phyloP scores from a whole-genome alignment of 2,888 invertebrate genomes.

The Spatulosminthurus flaviceps region DNA sequence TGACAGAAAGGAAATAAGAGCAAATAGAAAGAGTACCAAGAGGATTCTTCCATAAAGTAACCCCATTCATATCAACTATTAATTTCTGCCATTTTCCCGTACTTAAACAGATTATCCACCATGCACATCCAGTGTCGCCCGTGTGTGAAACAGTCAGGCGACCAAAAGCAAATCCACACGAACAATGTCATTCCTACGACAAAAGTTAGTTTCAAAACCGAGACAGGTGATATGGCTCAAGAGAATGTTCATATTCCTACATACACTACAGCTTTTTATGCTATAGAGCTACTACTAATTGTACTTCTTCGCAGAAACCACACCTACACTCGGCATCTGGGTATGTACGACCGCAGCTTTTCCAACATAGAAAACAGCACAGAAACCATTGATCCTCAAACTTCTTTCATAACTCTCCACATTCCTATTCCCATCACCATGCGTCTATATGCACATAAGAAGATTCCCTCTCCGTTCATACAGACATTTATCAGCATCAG shows the following conservation, averaged over 20 bases:
- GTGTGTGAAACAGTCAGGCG: conserved; percentile 11
- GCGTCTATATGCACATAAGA: neutral
- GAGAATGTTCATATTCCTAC: neutral
- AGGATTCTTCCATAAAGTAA: no score
- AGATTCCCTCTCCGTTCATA: neutral
- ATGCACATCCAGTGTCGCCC: neutral
- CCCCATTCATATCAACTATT: no score
- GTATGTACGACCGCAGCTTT: conserved; percentile 22
- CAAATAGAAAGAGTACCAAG: no score
- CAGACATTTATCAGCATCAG: conserved; percentile 11
- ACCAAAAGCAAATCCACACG: conserved; percentile 31
- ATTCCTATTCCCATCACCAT: neutral
- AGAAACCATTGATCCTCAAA: conserved; percentile 42
- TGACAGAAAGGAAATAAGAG: no score
- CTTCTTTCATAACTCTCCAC: neutral
- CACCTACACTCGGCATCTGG: conserved; percentile 30
- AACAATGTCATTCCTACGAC: conserved; percentile 27
- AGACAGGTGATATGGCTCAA: conserved; percentile 39
- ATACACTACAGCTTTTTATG: neutral
- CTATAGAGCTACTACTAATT: neutral
- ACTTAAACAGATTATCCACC: no score
- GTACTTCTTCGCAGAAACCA: conserved; percentile 15
- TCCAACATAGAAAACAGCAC: conserved; percentile 23
- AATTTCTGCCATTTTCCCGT: no score
- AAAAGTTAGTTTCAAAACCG: conserved; percentile 34